These are phyloP conservation scores for Phalanger gymnotis DNA, from an alignment of 2,797 vertebrate species.

Conservation along the genomic window DNA sequence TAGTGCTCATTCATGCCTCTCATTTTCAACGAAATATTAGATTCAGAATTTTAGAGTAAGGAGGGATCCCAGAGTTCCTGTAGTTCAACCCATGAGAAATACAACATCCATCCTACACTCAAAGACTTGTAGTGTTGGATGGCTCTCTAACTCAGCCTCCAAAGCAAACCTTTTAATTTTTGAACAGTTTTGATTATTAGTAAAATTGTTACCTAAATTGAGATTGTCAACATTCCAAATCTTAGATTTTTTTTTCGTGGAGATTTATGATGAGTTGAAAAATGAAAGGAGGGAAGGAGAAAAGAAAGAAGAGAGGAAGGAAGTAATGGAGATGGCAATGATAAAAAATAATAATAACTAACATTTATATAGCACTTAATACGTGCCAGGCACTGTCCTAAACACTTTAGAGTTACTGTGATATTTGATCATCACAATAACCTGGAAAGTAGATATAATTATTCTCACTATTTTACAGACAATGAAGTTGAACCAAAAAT, in stretches of 20 bases:
- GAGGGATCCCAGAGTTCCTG: background rate
- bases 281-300: background rate
- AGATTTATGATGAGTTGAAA: background rate
- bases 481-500: background rate
- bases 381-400: background rate
- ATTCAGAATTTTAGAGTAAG: background rate
- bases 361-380: background rate
- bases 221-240: background rate
- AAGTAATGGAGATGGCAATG: background rate
- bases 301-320: background rate
- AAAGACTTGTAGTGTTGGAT: background rate
- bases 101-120: background rate
- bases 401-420: background rate
- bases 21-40: background rate
- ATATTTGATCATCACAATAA: background rate
- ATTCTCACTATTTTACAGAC: background rate
- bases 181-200: background rate
- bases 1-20: background rate
- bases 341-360: background rate
- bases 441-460: background rate
- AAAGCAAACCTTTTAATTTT: background rate
- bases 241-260: background rate
- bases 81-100: background rate
- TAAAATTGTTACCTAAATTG: background rate
- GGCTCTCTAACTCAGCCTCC: background rate